A percentile compares a stretch with the other conserved stretches of the same genome.
phyloP scores from a whole-genome alignment of 1,140 invertebrate genomes.

The Carposina sasakii region DNA sequence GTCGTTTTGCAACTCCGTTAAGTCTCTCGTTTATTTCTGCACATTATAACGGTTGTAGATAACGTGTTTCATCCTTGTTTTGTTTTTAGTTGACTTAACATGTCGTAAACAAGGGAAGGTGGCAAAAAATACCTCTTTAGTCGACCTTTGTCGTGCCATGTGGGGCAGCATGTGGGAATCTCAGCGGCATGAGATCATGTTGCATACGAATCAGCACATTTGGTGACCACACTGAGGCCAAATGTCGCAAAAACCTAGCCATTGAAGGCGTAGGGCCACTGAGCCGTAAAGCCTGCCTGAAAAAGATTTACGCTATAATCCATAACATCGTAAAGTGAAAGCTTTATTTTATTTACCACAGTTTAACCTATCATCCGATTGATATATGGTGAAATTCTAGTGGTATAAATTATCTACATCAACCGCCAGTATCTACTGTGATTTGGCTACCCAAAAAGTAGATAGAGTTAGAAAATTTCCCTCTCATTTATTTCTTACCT shows the following conservation, averaged over 20 bases:
- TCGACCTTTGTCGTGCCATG: constrained; percentile 55
- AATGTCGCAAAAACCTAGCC: constrained; percentile 51
- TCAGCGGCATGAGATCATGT: constrained; percentile 49
- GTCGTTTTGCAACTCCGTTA: constrained; percentile 47
- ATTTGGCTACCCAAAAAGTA: no score
- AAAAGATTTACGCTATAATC: no score
- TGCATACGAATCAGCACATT: constrained; percentile 55
- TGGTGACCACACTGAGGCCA: constrained; percentile 56
- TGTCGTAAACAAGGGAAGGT: constrained; percentile 34
- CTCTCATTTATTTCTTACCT: no score
- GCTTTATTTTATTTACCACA: no score
- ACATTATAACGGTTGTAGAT: neutral
- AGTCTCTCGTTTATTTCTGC: constrained; percentile 27
- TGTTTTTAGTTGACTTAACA: neutral
- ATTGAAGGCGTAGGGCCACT: constrained; percentile 38
- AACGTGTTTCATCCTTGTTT: no score
- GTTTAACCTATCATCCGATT: no score
- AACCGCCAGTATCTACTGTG: no score
- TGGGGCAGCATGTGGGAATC: constrained; percentile 55
- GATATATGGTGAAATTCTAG: no score
- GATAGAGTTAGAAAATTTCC: no score
- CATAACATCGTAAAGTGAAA: no score
- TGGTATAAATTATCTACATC: no score
- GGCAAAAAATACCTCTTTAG: constrained; percentile 58
- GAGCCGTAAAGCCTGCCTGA: constrained; percentile 39